Conservation (phyloP, 2,797 vertebrate species). For the Trachops cirrhosus region DNA sequence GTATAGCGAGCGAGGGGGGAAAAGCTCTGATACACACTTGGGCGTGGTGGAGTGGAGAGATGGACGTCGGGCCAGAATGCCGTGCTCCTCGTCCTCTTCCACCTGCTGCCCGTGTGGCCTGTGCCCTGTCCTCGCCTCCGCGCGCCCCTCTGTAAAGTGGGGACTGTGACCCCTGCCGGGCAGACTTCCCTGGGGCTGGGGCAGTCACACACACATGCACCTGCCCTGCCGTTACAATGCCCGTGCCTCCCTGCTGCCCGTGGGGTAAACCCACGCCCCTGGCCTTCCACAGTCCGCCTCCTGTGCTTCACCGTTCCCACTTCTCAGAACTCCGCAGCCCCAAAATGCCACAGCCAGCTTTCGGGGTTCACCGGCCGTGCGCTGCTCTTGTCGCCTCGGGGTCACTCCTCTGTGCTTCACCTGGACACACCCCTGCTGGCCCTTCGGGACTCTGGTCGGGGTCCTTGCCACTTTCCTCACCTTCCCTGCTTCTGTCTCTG, state of each 20-base stretch:
- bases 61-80: accelerated
- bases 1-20: accelerated
- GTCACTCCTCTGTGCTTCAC: background rate
- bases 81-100: background rate
- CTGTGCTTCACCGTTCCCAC: accelerated
- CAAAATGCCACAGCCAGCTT: accelerated
- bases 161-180: accelerated
- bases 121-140: background rate
- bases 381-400: background rate
- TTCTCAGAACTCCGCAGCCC: background rate
- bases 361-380: background rate
- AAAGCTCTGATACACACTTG: background rate
- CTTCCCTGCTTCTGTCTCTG: background rate
- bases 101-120: accelerated
- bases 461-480: background rate
- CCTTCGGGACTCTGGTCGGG: background rate
- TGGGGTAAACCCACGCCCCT: background rate
- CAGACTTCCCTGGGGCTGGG: too few species aligned
- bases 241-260: accelerated
- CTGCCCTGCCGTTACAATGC: background rate
- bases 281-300: accelerated
- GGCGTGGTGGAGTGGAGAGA: accelerated
- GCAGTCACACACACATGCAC: accelerated
- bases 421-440: background rate
- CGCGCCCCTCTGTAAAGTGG: accelerated